Conservation (phyloP, 23 tunicate species). For the Styela clava region DNA sequence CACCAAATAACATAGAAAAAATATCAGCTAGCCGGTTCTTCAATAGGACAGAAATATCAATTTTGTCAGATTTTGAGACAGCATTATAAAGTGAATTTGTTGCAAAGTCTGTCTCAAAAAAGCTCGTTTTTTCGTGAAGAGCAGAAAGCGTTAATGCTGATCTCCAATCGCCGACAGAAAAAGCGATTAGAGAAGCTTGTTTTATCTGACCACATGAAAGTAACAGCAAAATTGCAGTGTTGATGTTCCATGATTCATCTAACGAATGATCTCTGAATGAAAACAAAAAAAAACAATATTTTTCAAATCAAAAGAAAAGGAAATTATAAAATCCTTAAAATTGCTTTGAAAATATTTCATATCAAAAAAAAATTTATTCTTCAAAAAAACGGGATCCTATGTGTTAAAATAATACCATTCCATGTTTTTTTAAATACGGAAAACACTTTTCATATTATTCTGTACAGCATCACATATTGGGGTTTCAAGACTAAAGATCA, state of each 20-base stretch:
- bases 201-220: constrained; percentile 53
- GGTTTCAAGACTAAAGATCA: too few relatives aligned
- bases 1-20: neutral
- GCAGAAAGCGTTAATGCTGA: constrained; percentile 45
- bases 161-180: constrained; percentile 61
- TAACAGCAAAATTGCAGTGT: constrained; percentile 37
- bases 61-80: too few relatives aligned
- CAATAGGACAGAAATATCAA: neutral
- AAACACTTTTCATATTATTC: too few relatives aligned
- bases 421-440: too few relatives aligned
- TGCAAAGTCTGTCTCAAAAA: neutral
- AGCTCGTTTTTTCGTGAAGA: constrained; percentile 44
- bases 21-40: neutral
- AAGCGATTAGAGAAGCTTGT: constrained; percentile 39
- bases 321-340: too few relatives aligned
- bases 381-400: too few relatives aligned
- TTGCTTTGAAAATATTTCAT: too few relatives aligned
- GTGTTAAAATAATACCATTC: too few relatives aligned
- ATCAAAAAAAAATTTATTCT: too few relatives aligned
- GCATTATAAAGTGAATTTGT: neutral
- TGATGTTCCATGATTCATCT: constrained; percentile 45
- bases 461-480: too few relatives aligned
- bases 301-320: neutral
- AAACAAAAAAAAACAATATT: neutral
- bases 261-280: constrained; percentile 3